A percentile compares a stretch with the other conserved stretches of the same genome.
Evolutionary conservation across 2,888 invertebrate species (phyloP).

Genomic region (Nomada ferruginata): DNA sequence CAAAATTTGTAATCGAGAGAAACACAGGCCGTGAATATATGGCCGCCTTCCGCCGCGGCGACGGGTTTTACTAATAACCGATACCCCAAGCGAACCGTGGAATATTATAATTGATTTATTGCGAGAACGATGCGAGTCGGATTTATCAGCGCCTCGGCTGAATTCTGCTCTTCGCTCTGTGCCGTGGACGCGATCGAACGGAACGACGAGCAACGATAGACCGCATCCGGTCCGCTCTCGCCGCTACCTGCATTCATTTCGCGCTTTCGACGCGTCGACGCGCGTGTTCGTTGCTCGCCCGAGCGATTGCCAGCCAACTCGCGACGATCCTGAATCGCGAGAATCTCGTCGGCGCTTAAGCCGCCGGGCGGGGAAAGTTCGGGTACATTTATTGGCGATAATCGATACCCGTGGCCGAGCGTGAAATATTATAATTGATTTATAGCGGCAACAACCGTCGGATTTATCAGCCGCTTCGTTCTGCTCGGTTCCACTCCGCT

Average conservation of each 20-base stretch:
- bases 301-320: neutral
- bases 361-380: conserved; percentile 31
- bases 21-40: conserved; percentile 80
- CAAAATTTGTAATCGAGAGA: conserved; percentile 81
- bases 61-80: conserved; percentile 84
- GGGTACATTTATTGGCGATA: conserved; percentile 78
- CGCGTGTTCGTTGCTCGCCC: conserved; percentile 4
- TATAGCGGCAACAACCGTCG: conserved; percentile 77
- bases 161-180: conserved; percentile 47
- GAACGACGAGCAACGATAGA: conserved; percentile 58
- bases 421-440: conserved; percentile 85
- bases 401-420: conserved; percentile 83
- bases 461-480: conserved; percentile 80
- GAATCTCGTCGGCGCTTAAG: conserved; percentile 35
- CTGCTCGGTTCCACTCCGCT: conserved; percentile 57
- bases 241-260: conserved; percentile 51
- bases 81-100: conserved; percentile 84
- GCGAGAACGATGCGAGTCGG: conserved; percentile 75
- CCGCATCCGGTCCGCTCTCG: conserved; percentile 52
- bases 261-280: conserved; percentile 39
- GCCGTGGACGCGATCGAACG: conserved; percentile 55
- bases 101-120: conserved; percentile 85
- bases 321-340: conserved; percentile 11
- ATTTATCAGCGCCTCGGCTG: conserved; percentile 80
- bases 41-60: conserved; percentile 82